phyloP scores from a whole-genome alignment of 2,113 vertebrate genomes.

The Protobothrops flavoviridis region DNA sequence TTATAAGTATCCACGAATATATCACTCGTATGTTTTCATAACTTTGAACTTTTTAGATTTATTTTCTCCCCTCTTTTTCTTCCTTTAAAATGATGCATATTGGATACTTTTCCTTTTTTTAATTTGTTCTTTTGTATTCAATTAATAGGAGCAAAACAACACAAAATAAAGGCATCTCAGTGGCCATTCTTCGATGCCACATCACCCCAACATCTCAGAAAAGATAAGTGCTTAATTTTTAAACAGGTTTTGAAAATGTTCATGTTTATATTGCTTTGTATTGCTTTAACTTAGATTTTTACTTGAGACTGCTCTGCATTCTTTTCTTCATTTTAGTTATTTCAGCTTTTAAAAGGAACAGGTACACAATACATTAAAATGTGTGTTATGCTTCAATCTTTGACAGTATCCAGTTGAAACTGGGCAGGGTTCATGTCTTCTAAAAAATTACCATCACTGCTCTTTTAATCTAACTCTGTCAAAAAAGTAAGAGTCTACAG shows the following conservation, averaged over 20 bases:
- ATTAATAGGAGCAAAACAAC: not conserved
- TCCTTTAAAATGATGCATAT: not conserved
- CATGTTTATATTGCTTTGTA: not conserved
- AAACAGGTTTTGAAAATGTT: not conserved
- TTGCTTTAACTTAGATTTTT: not conserved
- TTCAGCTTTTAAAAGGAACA: not conserved
- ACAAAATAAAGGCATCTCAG: not conserved
- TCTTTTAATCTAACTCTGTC: not conserved
- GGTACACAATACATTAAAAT: not conserved
- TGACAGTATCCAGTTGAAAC: not conserved
- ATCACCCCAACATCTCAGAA: not conserved
- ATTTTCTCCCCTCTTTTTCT: not conserved
- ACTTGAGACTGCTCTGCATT: not conserved
- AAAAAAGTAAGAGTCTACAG: not conserved
- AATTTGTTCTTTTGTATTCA: not conserved
- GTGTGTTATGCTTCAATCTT: not conserved
- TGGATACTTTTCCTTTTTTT: not conserved
- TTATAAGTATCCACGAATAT: not conserved
- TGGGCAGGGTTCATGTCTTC: not conserved
- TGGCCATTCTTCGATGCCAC: not conserved
- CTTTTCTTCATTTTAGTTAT: not conserved
- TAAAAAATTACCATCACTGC: not conserved
- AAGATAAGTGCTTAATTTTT: not conserved
- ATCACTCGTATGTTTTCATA: not conserved
- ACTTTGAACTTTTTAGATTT: not conserved